phyloP scores from a whole-genome alignment of 2,888 invertebrate genomes.

The Acanthopleura granulata region DNA sequence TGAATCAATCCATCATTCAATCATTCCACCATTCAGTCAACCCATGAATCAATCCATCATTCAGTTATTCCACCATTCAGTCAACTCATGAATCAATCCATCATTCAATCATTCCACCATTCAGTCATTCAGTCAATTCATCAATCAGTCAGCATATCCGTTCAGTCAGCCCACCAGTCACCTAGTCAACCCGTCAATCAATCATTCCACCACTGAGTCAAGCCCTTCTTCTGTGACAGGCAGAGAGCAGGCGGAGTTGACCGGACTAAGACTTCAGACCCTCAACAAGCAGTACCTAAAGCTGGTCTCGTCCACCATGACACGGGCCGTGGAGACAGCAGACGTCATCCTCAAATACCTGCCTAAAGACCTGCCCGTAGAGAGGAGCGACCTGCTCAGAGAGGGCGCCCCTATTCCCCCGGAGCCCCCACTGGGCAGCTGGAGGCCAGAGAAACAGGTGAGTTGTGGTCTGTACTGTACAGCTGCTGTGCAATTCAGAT shows the following conservation, averaged over 20 bases:
- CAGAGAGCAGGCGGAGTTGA: constrained; percentile 85
- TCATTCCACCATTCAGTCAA: no score
- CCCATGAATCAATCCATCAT: no score
- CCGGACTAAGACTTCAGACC: constrained; percentile 83
- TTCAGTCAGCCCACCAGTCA: not conserved
- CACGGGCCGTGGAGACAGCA: constrained; percentile 92
- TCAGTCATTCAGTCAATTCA: not conserved
- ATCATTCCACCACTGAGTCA: not conserved
- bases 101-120: no score
- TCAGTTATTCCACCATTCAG: no score
- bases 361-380: constrained; percentile 51
- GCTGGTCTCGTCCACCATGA: constrained; percentile 91
- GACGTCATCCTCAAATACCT: constrained; percentile 83
- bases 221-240: constrained; percentile 73
- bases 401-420: constrained; percentile 97
- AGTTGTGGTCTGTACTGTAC: constrained; percentile 32
- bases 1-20: not conserved
- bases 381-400: constrained; percentile 81
- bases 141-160: not conserved
- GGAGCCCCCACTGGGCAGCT: constrained; percentile 89
- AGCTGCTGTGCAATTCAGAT: no score
- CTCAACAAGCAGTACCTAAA: constrained; percentile 84
- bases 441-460: constrained; percentile 87
- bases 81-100: no score
- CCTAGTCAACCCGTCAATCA: not conserved